Evolutionary conservation across 2,888 invertebrate species (phyloP), one percentile per base, ranked within the genome.

Genomic region (Netelia melanura): DNA sequence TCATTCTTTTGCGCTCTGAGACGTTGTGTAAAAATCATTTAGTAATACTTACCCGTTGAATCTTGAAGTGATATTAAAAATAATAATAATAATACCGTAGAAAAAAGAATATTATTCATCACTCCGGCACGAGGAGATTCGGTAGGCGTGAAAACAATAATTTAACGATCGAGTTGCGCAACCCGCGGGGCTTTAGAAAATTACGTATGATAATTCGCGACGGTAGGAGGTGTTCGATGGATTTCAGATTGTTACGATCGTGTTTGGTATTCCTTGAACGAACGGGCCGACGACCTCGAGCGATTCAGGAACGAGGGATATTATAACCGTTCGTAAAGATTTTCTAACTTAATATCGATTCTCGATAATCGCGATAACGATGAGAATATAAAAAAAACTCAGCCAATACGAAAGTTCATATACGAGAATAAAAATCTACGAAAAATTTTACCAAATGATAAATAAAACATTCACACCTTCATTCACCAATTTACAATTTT

Each of bases 81-180:
- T 30, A 30, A 30, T 30, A 30, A 30, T 70, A 62, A 68, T n/a
- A 30, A 17, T 23, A 25, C 9, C 25, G 52, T 11, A 38, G 52
- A 25, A 25, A 56, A 52, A 65, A 56, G 44, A 14, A 61, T 61
- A 72, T 54, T 68, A 52, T 52, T 70, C 30, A 58, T 11, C 61
- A 11, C 67, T 58, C 43, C 56, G 43, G 58, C 71, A 77, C 38
- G 11, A 38, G 65, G 52, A 44, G 25, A 64, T 9, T 38, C 64
- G 76, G 62, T 64, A 75, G 72, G 72, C 44, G 80, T 61, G 65
- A 44, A 67, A 74, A 71, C n/a, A 61, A 61, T 78, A 58, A 71
- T 62, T 62, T 67, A 77, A 56, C 77, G 70, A 67, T 76, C 67
- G 67, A 65, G 54, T 67, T 76, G 76, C 76, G 67, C 76, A 67